Base-by-base conservation (phyloP, 1,140 invertebrate species). In the Listronotus bonariensis region DNA sequence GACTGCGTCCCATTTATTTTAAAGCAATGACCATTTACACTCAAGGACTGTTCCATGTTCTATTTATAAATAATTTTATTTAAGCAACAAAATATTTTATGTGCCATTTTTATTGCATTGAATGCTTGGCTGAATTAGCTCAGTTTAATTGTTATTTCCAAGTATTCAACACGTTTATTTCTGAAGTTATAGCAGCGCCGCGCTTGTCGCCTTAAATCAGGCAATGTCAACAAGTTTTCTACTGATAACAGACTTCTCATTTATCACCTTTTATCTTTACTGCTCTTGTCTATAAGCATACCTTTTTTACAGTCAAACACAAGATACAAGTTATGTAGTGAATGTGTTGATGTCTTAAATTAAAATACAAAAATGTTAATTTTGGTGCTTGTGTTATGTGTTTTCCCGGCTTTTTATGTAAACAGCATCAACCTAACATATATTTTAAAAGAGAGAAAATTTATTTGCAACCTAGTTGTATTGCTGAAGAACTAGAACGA, bases 401-500 rank as follows among this genome's bases (percentile, higher is more conserved):
- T 17, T n/a, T 12, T 52, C 5, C n/a, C 31, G 31, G n/a, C 36
- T 15, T 36, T 15, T n/a, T 31, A 32, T 12, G 49, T n/a, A 6
- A 9, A 53, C 12, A 14, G 67, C 57, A 68, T 71, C 46, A 67
- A 68, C 40, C 41, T 74, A 57, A 74, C 71, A 3, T 74, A 74
- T 48, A 72, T 74, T 15, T 41, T 74, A 10, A 71, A 70, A 69
- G 58, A 45, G 65, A 69, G 7, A 36, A 41, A 20, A 40, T 51
- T 40, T 41, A 49, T 11, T 17, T 71, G 0, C 54, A 68, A 34
- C 72, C 72, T 15, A 74, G 56, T 46, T 74, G 72, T 64, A 64
- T 74, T 14, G 71, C 67, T 0, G 71, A 74, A 46, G 72, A 68
- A 40, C 58, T 68, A 26, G 68, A 71, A 26, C 62, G 72, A 34